phyloP scores from a whole-genome alignment of 2,888 invertebrate species.

The Aspidiotus destructor region DNA sequence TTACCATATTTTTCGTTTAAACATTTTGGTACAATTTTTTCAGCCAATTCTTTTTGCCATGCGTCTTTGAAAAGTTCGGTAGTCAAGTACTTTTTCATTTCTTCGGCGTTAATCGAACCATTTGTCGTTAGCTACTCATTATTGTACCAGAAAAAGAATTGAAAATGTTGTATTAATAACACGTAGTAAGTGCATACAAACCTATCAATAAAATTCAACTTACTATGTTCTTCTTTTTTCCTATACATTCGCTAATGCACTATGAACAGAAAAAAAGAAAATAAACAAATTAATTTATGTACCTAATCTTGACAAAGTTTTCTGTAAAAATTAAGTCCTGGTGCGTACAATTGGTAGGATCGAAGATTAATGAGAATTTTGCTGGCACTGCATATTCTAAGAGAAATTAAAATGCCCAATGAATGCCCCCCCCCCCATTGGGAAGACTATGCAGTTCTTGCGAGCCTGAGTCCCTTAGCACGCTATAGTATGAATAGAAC shows the following conservation, averaged over 20 bases:
- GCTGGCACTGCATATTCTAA: too few relatives aligned
- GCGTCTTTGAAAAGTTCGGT: conserved; percentile 35
- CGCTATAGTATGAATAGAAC: too few relatives aligned
- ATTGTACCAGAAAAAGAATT: background rate
- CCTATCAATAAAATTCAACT: conserved; percentile 11
- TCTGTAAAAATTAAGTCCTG: background rate
- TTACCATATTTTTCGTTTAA: conserved; percentile 35
- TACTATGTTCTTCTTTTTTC: conserved; percentile 35
- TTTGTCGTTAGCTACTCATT: conserved; percentile 34
- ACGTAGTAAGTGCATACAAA: too few relatives aligned
- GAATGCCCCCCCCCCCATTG: too few relatives aligned
- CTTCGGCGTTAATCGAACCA: conserved; percentile 35
- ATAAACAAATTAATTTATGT: background rate
- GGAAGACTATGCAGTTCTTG: too few relatives aligned
- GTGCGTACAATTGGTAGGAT: too few relatives aligned
- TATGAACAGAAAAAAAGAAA: conserved; percentile 29
- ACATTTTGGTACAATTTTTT: conserved; percentile 36
- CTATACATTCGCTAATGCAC: conserved; percentile 36
- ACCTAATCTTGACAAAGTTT: background rate
- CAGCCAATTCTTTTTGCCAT: conserved; percentile 36
- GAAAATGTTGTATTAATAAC: background rate
- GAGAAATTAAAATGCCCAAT: too few relatives aligned
- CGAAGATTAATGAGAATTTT: too few relatives aligned
- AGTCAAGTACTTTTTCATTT: conserved; percentile 33
- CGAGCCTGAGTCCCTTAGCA: too few relatives aligned